Evolutionary conservation across 2,888 invertebrate species (phyloP).

Genomic region (Zonitis immaculata): DNA sequence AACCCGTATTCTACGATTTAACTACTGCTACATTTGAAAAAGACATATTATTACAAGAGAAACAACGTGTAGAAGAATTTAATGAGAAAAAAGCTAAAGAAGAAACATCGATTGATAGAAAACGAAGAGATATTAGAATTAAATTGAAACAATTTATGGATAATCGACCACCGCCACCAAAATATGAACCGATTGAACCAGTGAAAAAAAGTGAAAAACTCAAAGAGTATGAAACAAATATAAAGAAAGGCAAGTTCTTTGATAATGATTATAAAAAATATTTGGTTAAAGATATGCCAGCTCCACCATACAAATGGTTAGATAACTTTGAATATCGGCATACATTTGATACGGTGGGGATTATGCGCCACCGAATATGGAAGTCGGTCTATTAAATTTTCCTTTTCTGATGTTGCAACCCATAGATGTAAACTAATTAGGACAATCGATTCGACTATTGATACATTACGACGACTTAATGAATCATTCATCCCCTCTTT

Average conservation of each 20-base stretch:
- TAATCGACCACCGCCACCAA: slow-evolving; percentile 32
- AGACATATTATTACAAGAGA: slow-evolving; percentile 42
- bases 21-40: slow-evolving; percentile 40
- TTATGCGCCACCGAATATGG: slow-evolving; percentile 45
- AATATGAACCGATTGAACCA: slow-evolving; percentile 44
- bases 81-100: slow-evolving; percentile 43
- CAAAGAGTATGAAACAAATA: slow-evolving; percentile 42
- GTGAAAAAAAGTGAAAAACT: slow-evolving; percentile 45
- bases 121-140: slow-evolving; percentile 38
- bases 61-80: slow-evolving; percentile 42
- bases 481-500: slow-evolving; percentile 25
- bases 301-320: slow-evolving; percentile 38
- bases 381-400: slow-evolving; percentile 39
- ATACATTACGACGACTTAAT: slow-evolving; percentile 29
- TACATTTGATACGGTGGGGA: slow-evolving; percentile 47
- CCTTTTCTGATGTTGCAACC: slow-evolving; percentile 6
- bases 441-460: slow-evolving; percentile 37
- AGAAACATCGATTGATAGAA: slow-evolving; percentile 42
- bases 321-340: slow-evolving; percentile 41
- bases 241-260: slow-evolving; percentile 45
- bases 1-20: slow-evolving; percentile 34
- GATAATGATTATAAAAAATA: slow-evolving; percentile 45
- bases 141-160: slow-evolving; percentile 38
- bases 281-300: slow-evolving; percentile 33
- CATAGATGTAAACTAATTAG: slow-evolving; percentile 29